A percentile compares a stretch with the other conserved stretches of the same genome.
These are phyloP conservation scores for Cricetomys ansorgei DNA, from an alignment of 2,113 vertebrate genomes.

Conservation along the genomic window DNA sequence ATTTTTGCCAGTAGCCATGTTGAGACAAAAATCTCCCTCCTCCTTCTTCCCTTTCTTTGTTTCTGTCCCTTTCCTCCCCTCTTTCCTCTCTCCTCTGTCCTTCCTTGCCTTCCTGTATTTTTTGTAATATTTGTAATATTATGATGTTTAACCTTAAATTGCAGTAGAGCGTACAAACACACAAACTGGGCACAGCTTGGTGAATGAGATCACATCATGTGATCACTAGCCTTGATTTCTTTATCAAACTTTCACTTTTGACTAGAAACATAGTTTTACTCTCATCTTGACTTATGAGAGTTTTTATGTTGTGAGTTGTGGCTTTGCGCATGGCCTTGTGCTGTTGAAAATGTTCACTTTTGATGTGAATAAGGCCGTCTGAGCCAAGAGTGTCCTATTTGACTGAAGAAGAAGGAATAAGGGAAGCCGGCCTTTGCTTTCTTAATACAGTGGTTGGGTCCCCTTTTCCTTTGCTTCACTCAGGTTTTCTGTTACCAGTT, in stretches of 20 bases:
- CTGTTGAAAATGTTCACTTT: not conserved
- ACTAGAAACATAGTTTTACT: not conserved
- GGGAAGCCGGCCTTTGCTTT: not conserved
- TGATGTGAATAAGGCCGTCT: not conserved
- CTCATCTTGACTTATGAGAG: not conserved
- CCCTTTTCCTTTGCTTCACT: fast-evolving
- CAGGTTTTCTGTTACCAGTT: not conserved
- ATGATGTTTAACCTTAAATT: not conserved
- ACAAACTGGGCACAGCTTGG: not conserved
- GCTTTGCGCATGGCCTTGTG: not conserved
- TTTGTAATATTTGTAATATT: not conserved
- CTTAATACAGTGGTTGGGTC: not conserved
- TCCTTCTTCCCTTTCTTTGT: not conserved
- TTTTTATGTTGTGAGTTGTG: not conserved
- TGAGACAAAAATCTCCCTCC: not conserved
- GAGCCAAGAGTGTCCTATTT: not conserved
- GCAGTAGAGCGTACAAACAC: not conserved
- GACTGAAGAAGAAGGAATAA: not conserved
- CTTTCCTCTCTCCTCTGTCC: not conserved
- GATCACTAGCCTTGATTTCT: not conserved
- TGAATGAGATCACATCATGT: not conserved
- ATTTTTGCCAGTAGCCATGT: not conserved
- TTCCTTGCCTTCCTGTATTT: not conserved
- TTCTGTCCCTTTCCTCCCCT: fast-evolving
- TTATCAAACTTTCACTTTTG: not conserved